Percentiles rank a stretch among this genome's conserved stretches.
Evolutionary conservation across 2,113 vertebrate genomes (phyloP).

Genomic region (Anoura caudifer): DNA sequence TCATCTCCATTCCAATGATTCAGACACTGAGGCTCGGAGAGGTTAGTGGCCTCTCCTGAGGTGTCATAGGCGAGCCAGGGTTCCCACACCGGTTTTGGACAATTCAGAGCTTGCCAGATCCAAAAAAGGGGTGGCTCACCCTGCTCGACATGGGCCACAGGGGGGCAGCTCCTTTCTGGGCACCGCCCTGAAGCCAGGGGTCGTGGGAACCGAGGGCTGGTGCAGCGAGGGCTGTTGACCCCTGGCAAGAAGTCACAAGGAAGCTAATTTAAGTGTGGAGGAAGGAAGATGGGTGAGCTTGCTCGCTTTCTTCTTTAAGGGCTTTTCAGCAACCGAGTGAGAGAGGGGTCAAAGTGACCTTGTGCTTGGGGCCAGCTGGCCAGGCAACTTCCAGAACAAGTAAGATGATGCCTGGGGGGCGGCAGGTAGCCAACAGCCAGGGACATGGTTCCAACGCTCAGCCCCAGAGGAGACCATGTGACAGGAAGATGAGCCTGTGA

Average conservation of each 20-base stretch:
- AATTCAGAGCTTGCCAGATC: neutral
- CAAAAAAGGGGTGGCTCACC: neutral
- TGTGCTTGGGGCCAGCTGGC: neutral
- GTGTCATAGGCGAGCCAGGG: neutral
- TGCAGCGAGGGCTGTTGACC: neutral
- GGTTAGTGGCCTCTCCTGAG: neutral
- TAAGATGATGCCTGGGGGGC: neutral
- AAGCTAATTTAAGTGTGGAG: neutral
- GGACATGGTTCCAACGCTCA: rapidly evolving
- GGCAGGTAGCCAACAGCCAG: neutral
- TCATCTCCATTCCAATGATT: neutral
- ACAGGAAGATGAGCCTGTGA: neutral
- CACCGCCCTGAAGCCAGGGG: neutral
- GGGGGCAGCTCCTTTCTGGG: neutral
- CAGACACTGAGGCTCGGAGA: neutral
- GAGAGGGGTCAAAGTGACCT: neutral
- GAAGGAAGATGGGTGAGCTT: neutral
- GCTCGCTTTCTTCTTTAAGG: neutral
- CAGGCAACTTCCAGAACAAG: neutral
- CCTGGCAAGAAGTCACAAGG: neutral
- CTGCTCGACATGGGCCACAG: rapidly evolving
- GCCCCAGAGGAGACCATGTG: neutral
- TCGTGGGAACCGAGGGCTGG: rapidly evolving
- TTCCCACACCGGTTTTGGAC: neutral
- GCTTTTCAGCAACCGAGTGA: neutral